Conservation (phyloP, 2,888 invertebrate species). For the Lithophane ornitopus region DNA sequence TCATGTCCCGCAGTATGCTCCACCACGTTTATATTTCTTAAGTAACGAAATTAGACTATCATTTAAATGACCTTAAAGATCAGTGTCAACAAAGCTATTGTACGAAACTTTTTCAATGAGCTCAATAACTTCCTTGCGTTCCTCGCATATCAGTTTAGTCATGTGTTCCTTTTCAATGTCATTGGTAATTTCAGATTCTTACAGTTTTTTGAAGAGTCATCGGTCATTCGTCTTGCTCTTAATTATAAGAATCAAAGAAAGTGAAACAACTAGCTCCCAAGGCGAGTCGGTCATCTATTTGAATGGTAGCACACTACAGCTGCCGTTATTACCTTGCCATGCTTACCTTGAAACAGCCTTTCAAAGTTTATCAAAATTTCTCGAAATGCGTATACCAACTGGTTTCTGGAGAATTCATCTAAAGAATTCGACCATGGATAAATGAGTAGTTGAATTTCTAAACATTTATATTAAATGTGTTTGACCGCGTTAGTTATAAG, state of each 20-base stretch:
- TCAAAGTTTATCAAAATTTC: conserved; percentile 48
- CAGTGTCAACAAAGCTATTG: conserved; percentile 70
- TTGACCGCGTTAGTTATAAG: conserved; percentile 9
- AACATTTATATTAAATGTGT: background rate
- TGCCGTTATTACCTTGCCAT: conserved; percentile 65
- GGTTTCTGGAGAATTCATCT: conserved; percentile 38
- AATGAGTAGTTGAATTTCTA: conserved; percentile 14
- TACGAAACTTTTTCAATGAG: conserved; percentile 72
- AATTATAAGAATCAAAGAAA: conserved; percentile 64
- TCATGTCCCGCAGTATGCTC: conserved; percentile 23
- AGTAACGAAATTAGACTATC: conserved; percentile 63
- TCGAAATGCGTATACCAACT: conserved; percentile 11
- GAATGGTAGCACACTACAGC: conserved; percentile 61
- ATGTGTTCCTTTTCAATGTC: conserved; percentile 66
- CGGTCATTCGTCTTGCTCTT: conserved; percentile 32
- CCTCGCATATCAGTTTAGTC: conserved; percentile 62
- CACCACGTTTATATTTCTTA: conserved; percentile 41
- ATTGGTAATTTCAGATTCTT: conserved; percentile 53
- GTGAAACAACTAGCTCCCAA: conserved; percentile 63
- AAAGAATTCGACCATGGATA: conserved; percentile 38
- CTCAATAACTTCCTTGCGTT: conserved; percentile 72
- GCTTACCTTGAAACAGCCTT: conserved; percentile 74
- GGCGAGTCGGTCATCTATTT: conserved; percentile 54
- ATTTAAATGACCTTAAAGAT: conserved; percentile 62
- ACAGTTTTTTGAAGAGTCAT: conserved; percentile 34